These are phyloP conservation scores for Irena cyanogastra DNA, from an alignment of 2,113 vertebrate genomes.

Conservation along the genomic window DNA sequence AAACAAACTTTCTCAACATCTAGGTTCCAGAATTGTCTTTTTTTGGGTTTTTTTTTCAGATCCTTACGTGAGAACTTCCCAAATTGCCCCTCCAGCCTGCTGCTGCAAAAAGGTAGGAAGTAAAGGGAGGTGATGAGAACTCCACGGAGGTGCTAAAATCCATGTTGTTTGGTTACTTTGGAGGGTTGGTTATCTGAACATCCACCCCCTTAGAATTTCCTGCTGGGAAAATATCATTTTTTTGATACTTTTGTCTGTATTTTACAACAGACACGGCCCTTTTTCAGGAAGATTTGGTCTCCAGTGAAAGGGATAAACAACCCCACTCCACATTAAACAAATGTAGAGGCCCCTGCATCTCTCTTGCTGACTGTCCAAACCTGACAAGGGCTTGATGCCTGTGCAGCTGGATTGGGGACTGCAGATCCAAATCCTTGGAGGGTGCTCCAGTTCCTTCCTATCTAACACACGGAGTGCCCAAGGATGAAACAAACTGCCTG, in stretches of 20 bases:
- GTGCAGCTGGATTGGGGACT: neutral
- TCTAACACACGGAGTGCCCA: neutral
- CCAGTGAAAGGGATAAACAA: neutral
- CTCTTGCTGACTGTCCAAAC: neutral
- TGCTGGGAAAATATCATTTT: neutral
- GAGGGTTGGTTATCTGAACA: neutral
- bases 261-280: neutral
- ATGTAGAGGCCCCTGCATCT: neutral
- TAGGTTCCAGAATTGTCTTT: neutral
- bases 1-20: neutral
- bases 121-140: neutral
- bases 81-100: neutral
- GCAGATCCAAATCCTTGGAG: neutral
- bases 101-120: neutral
- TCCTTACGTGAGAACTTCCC: neutral
- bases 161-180: neutral
- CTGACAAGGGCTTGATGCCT: neutral
- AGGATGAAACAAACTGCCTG: neutral
- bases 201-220: neutral
- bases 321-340: neutral
- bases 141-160: neutral
- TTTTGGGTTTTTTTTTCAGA: neutral
- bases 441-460: neutral
- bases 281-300: neutral
- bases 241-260: neutral